Percentiles rank a stretch among this genome's conserved stretches.
phyloP scores from a whole-genome alignment of 2,113 vertebrate genomes.

The Xerus inauris region DNA sequence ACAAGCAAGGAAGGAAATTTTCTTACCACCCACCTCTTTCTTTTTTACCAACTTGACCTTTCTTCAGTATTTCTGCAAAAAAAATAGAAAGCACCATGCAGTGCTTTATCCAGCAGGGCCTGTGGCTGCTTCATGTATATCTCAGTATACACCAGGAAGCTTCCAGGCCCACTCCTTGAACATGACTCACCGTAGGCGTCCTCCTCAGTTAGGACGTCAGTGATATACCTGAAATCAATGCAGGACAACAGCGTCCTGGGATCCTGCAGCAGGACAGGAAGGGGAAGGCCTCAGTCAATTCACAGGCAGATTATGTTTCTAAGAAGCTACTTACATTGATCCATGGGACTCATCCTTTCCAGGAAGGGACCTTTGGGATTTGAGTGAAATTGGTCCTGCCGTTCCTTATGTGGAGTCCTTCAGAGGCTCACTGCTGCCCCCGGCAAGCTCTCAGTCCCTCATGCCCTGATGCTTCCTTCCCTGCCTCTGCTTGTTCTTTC shows the following conservation, averaged over 20 bases:
- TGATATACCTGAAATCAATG: slow-evolving; percentile 92
- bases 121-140: not conserved
- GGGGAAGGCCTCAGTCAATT: not conserved
- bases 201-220: slow-evolving; percentile 87
- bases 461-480: not conserved
- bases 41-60: slow-evolving; percentile 85
- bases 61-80: slow-evolving; percentile 86
- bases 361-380: not conserved
- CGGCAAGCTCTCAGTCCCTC: not conserved
- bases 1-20: not conserved
- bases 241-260: slow-evolving; percentile 87
- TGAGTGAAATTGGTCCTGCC: not conserved
- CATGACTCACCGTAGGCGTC: slow-evolving; percentile 86
- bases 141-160: too few relatives aligned
- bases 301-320: not conserved
- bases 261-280: slow-evolving; percentile 78
- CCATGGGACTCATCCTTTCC: not conserved
- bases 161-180: not conserved
- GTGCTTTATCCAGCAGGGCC: not conserved
- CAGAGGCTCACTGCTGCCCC: not conserved
- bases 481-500: not conserved
- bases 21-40: slow-evolving; percentile 84
- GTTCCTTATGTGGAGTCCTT: not conserved
- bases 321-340: not conserved
- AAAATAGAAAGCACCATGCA: not conserved